phyloP scores from a whole-genome alignment of 2,113 vertebrate species.

The Elgaria multicarinata region DNA sequence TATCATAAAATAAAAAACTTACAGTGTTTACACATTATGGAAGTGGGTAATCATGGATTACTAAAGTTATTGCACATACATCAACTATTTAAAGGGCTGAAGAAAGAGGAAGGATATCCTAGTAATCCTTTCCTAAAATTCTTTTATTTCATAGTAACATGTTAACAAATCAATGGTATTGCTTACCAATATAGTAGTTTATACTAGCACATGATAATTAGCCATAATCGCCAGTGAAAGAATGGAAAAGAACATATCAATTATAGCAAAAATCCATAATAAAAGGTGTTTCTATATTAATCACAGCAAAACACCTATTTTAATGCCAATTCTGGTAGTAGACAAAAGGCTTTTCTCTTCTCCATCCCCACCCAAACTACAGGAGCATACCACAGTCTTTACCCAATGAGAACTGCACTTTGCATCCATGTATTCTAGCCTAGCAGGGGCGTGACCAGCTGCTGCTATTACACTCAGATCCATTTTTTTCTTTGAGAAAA shows the following conservation, averaged over 20 bases:
- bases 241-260: neutral
- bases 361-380: conserved; percentile 22
- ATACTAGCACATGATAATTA: neutral
- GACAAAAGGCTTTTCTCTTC: conserved; percentile 17
- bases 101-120: neutral
- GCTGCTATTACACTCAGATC: conserved; percentile 13
- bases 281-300: neutral
- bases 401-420: conserved; percentile 33
- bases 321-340: neutral
- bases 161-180: neutral
- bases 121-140: neutral
- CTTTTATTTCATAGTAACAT: neutral
- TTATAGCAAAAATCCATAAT: neutral
- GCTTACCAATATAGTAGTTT: neutral
- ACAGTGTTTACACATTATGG: neutral
- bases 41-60: neutral
- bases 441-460: conserved; percentile 42
- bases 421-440: conserved; percentile 25
- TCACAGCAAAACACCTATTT: neutral
- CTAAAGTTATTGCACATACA: neutral
- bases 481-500: conserved; percentile 22
- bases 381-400: conserved; percentile 26
- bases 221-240: neutral
- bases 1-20: neutral
- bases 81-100: neutral